phyloP scores from a whole-genome alignment of 2,888 invertebrate species.

The Xylophagus ater region DNA sequence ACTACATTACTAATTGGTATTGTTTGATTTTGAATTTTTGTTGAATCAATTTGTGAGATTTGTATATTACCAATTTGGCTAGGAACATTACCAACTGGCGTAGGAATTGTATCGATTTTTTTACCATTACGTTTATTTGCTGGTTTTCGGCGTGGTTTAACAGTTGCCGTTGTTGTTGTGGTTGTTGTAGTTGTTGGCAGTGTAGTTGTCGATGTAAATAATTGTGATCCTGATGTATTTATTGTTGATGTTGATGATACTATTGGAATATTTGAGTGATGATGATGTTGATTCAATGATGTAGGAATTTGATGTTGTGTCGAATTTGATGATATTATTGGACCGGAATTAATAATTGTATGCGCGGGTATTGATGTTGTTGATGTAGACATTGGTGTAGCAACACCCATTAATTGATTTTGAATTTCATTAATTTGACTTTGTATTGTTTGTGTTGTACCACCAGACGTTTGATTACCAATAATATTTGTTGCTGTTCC shows the following conservation, averaged over 20 bases:
- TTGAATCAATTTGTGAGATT: constrained; percentile 37
- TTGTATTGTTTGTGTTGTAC: constrained; percentile 20
- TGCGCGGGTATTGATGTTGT: background rate
- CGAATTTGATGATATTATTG: background rate
- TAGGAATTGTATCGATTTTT: constrained; percentile 27
- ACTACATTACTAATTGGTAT: constrained; percentile 31
- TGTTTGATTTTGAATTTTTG: constrained; percentile 25
- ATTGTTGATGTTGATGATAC: background rate
- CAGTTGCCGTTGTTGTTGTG: constrained; percentile 28
- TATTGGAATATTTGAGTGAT: background rate
- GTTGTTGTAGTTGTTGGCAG: constrained; percentile 7
- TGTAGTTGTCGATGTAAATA: background rate
- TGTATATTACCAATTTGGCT: constrained; percentile 41
- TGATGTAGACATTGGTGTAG: constrained; percentile 5
- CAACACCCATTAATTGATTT: constrained; percentile 21
- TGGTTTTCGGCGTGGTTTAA: constrained; percentile 36
- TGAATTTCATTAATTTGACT: constrained; percentile 23
- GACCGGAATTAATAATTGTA: background rate
- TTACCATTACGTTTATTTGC: constrained; percentile 33
- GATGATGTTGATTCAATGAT: constrained; percentile 1
- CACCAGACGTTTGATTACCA: too few relatives aligned
- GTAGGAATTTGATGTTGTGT: background rate
- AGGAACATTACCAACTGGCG: constrained; percentile 31
- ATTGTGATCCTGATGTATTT: constrained; percentile 1
- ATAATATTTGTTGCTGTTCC: too few relatives aligned